phyloP scores from a whole-genome alignment of 2,888 invertebrate species.

The Myopa testacea region DNA sequence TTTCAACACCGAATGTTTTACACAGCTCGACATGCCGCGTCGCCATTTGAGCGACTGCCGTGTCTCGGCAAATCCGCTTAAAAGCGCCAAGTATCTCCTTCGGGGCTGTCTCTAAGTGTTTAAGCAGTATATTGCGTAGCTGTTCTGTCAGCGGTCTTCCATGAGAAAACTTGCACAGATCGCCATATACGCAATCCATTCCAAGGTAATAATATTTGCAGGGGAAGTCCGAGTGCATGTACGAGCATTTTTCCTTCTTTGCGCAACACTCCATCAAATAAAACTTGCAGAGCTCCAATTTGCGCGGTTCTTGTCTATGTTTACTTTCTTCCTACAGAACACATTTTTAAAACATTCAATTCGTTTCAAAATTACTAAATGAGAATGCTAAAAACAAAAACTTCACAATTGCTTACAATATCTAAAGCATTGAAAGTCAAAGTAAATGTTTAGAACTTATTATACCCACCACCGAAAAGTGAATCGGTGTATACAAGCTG shows the following conservation, averaged over 20 bases:
- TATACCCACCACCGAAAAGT: too few species aligned
- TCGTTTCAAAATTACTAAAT: too few species aligned
- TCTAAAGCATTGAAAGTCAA: too few species aligned
- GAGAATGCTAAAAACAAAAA: neutral
- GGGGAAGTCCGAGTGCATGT: conserved; percentile 97
- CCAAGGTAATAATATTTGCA: conserved; percentile 98
- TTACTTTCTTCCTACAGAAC: conserved; percentile 77
- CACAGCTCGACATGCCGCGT: conserved; percentile 70
- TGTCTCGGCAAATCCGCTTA: conserved; percentile 83
- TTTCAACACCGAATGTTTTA: conserved; percentile 66
- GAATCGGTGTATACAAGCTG: too few species aligned
- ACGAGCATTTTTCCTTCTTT: conserved; percentile 94
- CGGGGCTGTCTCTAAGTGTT: conserved; percentile 90
- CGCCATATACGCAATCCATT: conserved; percentile 82
- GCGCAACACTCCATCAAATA: conserved; percentile 94
- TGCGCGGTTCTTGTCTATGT: conserved; percentile 87
- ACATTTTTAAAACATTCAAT: too few species aligned
- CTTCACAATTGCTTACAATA: too few species aligned
- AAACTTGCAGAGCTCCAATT: conserved; percentile 96
- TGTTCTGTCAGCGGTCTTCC: conserved; percentile 86
- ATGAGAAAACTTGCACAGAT: conserved; percentile 96
- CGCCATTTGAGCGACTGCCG: conserved; percentile 72
- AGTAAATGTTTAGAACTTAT: too few species aligned
- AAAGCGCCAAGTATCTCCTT: conserved; percentile 93
- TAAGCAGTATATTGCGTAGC: conserved; percentile 74